Evolutionary conservation across 2,888 invertebrate species (phyloP).

Genomic region (Athetis lepigone): DNA sequence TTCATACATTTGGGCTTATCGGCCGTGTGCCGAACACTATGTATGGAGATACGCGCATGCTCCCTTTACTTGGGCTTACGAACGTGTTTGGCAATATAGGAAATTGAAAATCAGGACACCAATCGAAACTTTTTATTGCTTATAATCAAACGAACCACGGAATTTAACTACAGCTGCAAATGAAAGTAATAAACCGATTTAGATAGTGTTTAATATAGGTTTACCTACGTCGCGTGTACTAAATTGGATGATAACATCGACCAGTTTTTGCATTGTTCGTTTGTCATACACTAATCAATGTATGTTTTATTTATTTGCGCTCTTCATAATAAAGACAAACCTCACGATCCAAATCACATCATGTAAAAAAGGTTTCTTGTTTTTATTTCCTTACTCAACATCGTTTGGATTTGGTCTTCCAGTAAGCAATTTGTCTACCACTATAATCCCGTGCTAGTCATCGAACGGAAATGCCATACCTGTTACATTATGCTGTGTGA

Average conservation of each 20-base stretch:
- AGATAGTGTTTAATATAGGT: conserved; percentile 36
- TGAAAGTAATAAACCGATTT: conserved; percentile 40
- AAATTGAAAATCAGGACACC: conserved; percentile 59
- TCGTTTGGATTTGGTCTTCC: conserved; percentile 3
- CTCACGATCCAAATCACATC: too few species aligned
- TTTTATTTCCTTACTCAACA: neutral
- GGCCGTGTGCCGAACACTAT: conserved; percentile 40
- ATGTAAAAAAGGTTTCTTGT: neutral
- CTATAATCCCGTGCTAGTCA: conserved; percentile 22
- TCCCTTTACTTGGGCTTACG: conserved; percentile 64
- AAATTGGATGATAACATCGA: conserved; percentile 40
- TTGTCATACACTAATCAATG: conserved; percentile 4
- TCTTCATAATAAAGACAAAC: too few species aligned
- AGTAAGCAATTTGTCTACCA: neutral
- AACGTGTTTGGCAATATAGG: conserved; percentile 67
- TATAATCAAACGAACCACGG: conserved; percentile 23
- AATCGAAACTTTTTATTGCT: conserved; percentile 52
- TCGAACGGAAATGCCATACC: conserved; percentile 50
- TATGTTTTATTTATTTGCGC: conserved; percentile 1
- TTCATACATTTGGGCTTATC: conserved; percentile 70
- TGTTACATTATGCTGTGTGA: conserved; percentile 21
- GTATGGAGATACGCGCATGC: conserved; percentile 59
- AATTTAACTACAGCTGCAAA: conserved; percentile 36
- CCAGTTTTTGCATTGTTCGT: conserved; percentile 23
- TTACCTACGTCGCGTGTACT: conserved; percentile 39